These are phyloP conservation scores for Aplodontia rufa DNA, from an alignment of 2,113 vertebrate genomes.

Conservation along the genomic window DNA sequence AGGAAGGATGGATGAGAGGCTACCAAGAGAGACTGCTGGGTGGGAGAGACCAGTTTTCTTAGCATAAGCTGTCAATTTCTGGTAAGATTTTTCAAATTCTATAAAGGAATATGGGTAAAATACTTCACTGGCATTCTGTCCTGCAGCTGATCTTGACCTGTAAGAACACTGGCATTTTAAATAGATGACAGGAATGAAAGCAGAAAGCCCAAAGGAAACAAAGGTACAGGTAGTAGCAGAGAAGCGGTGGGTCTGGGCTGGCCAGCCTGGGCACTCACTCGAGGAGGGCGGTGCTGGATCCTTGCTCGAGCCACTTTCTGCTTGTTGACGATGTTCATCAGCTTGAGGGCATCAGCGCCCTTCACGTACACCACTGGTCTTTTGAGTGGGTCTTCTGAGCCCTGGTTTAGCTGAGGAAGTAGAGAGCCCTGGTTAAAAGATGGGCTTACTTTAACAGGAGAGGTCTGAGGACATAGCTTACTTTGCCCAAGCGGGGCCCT, in stretches of 20 bases:
- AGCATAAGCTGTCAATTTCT: neutral
- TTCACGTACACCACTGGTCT: constrained; percentile 98
- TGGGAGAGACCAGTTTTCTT: neutral
- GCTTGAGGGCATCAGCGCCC: constrained; percentile 96
- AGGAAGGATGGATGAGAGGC: neutral
- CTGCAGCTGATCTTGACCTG: neutral
- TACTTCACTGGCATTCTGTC: neutral
- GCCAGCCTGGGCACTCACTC: constrained; percentile 86
- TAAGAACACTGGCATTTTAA: neutral
- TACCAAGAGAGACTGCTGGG: accelerated
- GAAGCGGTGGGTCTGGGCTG: accelerated
- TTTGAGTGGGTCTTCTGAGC: constrained; percentile 95
- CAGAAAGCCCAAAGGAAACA: neutral
- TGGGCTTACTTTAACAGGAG: neutral
- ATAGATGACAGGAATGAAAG: neutral
- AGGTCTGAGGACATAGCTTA: neutral
- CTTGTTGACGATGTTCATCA: constrained; percentile 99
- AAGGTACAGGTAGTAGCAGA: neutral
- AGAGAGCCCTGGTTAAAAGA: constrained; percentile 50
- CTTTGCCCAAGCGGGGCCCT: neutral
- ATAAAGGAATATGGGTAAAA: neutral
- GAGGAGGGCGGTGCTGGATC: constrained; percentile 95
- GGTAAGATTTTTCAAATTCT: neutral
- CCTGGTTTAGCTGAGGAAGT: constrained; percentile 92
- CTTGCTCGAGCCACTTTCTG: constrained; percentile 98